Base-by-base conservation (phyloP, 2,888 invertebrate genomes). In the Eupelmus urozonus region DNA sequence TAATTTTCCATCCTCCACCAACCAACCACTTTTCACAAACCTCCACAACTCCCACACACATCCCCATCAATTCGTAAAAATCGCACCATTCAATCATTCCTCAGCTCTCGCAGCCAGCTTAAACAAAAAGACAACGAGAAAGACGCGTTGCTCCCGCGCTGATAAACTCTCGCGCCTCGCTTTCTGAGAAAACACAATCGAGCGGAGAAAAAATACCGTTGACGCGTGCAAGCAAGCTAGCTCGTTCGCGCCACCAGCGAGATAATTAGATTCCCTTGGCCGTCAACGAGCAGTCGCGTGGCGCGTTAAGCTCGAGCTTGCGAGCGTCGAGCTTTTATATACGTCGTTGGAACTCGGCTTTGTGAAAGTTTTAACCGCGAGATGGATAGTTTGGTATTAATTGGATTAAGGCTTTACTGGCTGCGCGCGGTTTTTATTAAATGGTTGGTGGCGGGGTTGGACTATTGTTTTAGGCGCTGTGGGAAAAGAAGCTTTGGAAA, bases 221-320 rank as follows among this genome's bases (percentile, higher is more conserved):
- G 20, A 16, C 34, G 49, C 27, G 49, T 1, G 16, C 18, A 29
- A 16, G 45, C 7, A 20, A 53, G 25, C 27, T 25, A 16, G 45
- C 7, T 4, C 16, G 25, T n/a, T 25, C 40, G 69, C 42, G 42
- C 25, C 11, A 25, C 20, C 11, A 23, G 23, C 7, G 18, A 53
- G 62, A 71, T 71, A 71, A 51, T 72, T 72, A 51, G 40, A 60
- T 71, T 71, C 60, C 23, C 71, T 29, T 49, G n/a, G n/a, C n/a
- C n/a, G n/a, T 42, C 5, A 57, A 53, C 11, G 34, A 20, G 29
- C 16, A 51, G n/a, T 13, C 25, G n/a, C n/a, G n/a, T 20, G n/a
- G 16, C 16, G 20, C 34, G 40, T 11, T 5, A 5, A 40, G 27
- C 2, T 2, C 45, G 34, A n/a, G n/a, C n/a, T n/a, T n/a, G n/a